These are phyloP conservation scores for Euplagia quadripunctaria DNA, from an alignment of 2,888 invertebrate species.

Conservation along the genomic window DNA sequence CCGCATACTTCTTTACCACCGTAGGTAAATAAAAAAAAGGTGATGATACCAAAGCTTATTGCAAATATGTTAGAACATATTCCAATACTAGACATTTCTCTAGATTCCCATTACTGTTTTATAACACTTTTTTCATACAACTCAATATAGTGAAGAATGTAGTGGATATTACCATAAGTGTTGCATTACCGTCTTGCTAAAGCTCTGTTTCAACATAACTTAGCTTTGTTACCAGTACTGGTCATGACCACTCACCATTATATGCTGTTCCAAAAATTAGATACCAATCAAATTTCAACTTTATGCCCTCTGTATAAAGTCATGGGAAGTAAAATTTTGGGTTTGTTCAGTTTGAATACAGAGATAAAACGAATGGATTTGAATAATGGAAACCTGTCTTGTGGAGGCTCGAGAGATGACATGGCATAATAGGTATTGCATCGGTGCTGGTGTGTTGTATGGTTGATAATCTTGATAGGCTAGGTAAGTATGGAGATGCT, in stretches of 20 bases:
- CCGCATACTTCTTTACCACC: no score
- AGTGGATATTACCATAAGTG: slow-evolving; percentile 68
- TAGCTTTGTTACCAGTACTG: slow-evolving; percentile 72
- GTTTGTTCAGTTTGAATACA: slow-evolving; percentile 47
- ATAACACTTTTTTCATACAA: neutral
- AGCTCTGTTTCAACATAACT: slow-evolving; percentile 72
- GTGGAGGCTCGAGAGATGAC: slow-evolving; percentile 79
- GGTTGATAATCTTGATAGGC: slow-evolving; percentile 57
- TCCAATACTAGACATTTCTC: neutral
- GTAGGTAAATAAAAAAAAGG: no score
- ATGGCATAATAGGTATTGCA: slow-evolving; percentile 76
- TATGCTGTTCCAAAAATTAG: slow-evolving; percentile 27
- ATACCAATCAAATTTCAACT: slow-evolving; percentile 41
- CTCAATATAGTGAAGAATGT: slow-evolving; percentile 48
- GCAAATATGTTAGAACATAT: no score
- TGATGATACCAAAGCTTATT: no score
- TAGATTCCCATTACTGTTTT: neutral
- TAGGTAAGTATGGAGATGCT: slow-evolving; percentile 46
- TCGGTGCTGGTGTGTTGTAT: slow-evolving; percentile 66
- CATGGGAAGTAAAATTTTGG: slow-evolving; percentile 31
- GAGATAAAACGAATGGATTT: slow-evolving; percentile 75
- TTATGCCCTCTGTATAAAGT: slow-evolving; percentile 39
- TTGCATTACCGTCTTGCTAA: slow-evolving; percentile 69
- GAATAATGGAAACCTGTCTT: slow-evolving; percentile 84
- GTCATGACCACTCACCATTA: slow-evolving; percentile 57